These are phyloP conservation scores for Odontothrips loti DNA, from an alignment of 2,888 invertebrate genomes.

Conservation along the genomic window DNA sequence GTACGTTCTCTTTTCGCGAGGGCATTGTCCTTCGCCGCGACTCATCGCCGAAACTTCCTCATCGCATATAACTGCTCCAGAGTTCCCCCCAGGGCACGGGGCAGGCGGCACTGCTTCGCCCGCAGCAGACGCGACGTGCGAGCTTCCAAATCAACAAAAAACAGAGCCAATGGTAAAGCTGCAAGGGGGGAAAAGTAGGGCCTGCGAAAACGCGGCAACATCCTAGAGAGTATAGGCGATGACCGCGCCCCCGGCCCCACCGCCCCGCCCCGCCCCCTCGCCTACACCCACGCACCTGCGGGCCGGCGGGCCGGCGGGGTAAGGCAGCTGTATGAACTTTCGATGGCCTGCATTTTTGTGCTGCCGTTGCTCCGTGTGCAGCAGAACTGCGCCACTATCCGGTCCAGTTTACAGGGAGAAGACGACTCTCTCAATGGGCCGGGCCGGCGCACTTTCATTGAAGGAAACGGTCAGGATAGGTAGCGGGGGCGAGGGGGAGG, in stretches of 20 bases:
- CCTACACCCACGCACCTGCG: neutral
- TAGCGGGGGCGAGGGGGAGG: neutral
- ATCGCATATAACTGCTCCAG: no score
- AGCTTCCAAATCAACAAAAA: no score
- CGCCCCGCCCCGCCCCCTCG: neutral
- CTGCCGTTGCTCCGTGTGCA: neutral
- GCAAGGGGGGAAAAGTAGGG: no score
- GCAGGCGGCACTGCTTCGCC: no score
- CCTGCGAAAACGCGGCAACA: no score
- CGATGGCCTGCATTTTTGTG: slow-evolving; percentile 22
- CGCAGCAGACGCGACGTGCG: no score
- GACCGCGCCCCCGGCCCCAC: neutral
- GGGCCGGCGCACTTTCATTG: neutral
- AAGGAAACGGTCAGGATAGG: slow-evolving; percentile 13
- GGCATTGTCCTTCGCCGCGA: no score
- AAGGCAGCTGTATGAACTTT: neutral
- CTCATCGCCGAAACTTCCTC: no score
- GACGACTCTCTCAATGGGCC: slow-evolving; percentile 4
- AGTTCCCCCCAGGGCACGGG: no score
- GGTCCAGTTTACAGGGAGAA: neutral
- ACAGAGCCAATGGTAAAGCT: no score
- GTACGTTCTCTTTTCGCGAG: no score
- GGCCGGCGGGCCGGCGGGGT: neutral
- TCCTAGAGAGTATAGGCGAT: neutral
- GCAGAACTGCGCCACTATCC: neutral